Evolutionary conservation across 2,113 vertebrate genomes (phyloP), one percentile per base, ranked within the genome.

Genomic region (Spizaetus ornatus): DNA sequence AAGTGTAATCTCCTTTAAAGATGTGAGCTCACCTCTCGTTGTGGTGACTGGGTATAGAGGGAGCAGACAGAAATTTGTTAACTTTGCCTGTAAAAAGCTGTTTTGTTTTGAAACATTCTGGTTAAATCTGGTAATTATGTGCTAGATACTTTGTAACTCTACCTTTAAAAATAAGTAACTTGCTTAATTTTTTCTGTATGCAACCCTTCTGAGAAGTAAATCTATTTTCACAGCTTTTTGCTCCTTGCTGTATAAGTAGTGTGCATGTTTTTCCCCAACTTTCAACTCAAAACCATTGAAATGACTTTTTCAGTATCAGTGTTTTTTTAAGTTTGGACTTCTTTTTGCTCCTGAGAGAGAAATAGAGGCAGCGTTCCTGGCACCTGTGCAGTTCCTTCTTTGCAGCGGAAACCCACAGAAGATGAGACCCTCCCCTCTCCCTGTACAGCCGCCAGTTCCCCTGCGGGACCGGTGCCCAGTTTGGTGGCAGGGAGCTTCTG

Each of bases 391-490:
- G 23, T 43, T 43, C 47, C 62, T 55, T 40, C 82, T 74, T 71
- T 3, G 9, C 69, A 56, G 82, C 1, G 17, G 45, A 62, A 43
- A 40, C 40, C 40, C 32, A 13, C 1, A 1, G 38, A 26, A 47
- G 72, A 9, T 5, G 38, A 73, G 55, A 38, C 31, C 19, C 45
- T 52, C 26, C 21, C 19, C 36, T 56, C 10, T 17, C 27, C 43
- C 32, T 8, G 1, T 6, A 11, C 36, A 50, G 42, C 17, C 1
- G 1, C 58, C 63, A 6, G 45, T 21, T 71, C 23, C 21, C 20
- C 36, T 1, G 5, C 4, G 11, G 66, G 34, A 32, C 71, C 1
- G 4, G 22, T 11, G 23, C n/a, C 10, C 0, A 1, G 13, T 9
- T 27, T 67, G 53, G 50, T 31, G 11, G 52, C 27, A 31, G 34